Evolutionary conservation across 2,797 vertebrate species (phyloP).

Genomic region (Chrysocyon brachyurus): DNA sequence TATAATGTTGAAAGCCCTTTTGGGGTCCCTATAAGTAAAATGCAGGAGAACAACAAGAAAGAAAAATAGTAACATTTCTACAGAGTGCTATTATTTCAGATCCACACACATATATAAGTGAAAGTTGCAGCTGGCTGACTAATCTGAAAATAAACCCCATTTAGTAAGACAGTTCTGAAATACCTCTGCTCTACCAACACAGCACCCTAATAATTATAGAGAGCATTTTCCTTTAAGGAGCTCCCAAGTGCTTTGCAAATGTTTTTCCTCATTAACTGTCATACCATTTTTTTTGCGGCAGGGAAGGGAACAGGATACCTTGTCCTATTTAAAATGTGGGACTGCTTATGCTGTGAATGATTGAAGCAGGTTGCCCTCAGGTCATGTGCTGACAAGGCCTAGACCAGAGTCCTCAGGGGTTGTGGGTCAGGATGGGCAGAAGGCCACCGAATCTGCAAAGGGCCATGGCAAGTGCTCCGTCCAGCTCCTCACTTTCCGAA

Average conservation of each 20-base stretch:
- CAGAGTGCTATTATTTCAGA: constrained; percentile 38
- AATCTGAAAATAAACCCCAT: constrained; percentile 13
- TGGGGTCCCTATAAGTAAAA: not conserved
- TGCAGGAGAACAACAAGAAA: not conserved
- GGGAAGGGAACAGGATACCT: not conserved
- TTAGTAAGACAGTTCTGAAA: constrained; percentile 1
- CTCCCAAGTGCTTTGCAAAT: constrained; percentile 52
- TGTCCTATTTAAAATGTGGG: constrained; percentile 72
- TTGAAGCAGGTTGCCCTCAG: constrained; percentile 32
- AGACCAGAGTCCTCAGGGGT: not conserved
- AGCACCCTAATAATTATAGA: constrained; percentile 38
- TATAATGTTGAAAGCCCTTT: not conserved
- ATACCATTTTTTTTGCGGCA: constrained; percentile 55
- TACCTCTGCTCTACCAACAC: not conserved
- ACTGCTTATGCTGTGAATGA: constrained; percentile 27
- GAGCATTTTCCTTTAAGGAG: constrained; percentile 7
- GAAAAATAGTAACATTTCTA: constrained; percentile 15
- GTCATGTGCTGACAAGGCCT: constrained; percentile 8
- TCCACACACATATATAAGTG: not conserved
- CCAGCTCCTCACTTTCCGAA: constrained; percentile 19
- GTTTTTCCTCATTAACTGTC: constrained; percentile 57
- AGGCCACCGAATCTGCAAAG: constrained; percentile 27
- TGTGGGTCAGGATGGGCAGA: not conserved
- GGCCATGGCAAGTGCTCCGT: not conserved
- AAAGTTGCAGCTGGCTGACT: not conserved